A percentile compares a stretch with the other conserved stretches of the same genome.
Evolutionary conservation across 2,797 vertebrate species (phyloP).

Genomic region (Mormyrops attenuatus): DNA sequence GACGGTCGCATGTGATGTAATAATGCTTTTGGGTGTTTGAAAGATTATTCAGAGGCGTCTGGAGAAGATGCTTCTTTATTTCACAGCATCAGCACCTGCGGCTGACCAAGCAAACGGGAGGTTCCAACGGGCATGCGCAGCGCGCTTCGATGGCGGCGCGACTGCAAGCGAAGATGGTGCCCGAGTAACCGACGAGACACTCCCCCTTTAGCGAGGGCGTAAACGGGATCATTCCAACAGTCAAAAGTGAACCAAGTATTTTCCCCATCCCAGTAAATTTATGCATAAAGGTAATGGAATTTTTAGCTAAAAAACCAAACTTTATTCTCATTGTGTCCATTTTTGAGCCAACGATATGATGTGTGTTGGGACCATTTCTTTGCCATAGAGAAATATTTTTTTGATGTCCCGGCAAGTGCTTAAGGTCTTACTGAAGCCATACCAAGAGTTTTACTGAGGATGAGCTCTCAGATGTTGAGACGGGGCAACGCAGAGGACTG

Average conservation of each 20-base stretch:
- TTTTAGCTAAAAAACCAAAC: not conserved
- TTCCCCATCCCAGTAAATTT: not conserved
- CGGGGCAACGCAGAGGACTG: not conserved
- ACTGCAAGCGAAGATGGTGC: conserved; percentile 16
- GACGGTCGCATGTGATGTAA: not conserved
- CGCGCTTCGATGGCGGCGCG: not conserved
- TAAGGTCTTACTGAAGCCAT: not conserved
- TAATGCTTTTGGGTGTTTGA: not conserved
- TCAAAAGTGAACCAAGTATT: not conserved
- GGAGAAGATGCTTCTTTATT: conserved; percentile 15
- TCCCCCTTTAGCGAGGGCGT: not conserved
- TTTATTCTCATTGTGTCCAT: not conserved
- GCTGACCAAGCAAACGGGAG: conserved; percentile 20
- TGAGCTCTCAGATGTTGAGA: not conserved
- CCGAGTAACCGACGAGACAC: not conserved
- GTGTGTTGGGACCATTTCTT: not conserved
- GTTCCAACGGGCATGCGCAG: conserved; percentile 48
- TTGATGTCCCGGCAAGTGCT: not conserved
- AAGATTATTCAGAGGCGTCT: not conserved
- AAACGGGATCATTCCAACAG: not conserved
- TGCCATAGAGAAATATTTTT: not conserved
- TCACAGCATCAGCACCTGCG: conserved; percentile 46
- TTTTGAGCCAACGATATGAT: not conserved
- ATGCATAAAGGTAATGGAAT: not conserved
- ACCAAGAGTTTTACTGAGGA: not conserved